phyloP scores from a whole-genome alignment of 1,140 invertebrate genomes.

The Rhizoglyphus robini region DNA sequence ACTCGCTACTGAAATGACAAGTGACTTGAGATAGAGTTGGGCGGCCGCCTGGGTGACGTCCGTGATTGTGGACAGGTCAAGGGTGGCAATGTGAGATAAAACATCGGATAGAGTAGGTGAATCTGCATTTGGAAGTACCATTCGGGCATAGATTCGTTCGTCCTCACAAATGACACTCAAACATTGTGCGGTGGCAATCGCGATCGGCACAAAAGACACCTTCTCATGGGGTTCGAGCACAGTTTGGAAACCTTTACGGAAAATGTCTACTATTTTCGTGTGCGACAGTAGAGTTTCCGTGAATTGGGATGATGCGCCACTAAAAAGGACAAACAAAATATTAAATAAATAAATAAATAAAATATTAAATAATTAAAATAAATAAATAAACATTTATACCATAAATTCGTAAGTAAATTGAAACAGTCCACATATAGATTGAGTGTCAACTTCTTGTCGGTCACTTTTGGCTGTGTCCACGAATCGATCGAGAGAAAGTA shows the following conservation, averaged over 20 bases:
- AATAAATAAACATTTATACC: background rate
- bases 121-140: background rate
- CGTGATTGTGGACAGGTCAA: background rate
- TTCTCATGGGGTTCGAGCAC: background rate
- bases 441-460: background rate
- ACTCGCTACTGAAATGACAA: background rate
- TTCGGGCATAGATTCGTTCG: background rate
- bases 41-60: background rate
- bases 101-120: background rate
- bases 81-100: background rate
- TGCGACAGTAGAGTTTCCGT: background rate
- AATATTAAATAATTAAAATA: background rate
- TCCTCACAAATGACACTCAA: background rate
- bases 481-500: background rate
- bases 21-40: background rate
- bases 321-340: background rate
- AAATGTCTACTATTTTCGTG: background rate
- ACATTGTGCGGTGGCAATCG: background rate
- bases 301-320: background rate
- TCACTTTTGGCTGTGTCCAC: background rate
- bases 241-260: background rate
- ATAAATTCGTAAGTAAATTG: background rate
- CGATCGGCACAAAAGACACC: background rate
- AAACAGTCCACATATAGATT: background rate
- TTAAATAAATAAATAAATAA: background rate